Conservation (phyloP, 2,797 vertebrate genomes). For the Liasis olivaceus region DNA sequence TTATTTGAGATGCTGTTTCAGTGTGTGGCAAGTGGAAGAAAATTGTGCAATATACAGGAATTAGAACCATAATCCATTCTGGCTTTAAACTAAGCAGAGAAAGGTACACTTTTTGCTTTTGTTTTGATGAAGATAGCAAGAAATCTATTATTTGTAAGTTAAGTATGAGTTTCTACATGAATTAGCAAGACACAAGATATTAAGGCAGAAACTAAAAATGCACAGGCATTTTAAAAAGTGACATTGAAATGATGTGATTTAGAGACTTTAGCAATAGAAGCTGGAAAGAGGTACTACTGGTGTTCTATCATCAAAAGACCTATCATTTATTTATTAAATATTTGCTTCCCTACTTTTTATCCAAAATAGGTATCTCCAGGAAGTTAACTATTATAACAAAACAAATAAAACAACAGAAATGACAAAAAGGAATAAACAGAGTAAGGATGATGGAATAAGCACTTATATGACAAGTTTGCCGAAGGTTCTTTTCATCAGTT, state of each 20-base stretch:
- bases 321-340: not conserved
- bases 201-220: not conserved
- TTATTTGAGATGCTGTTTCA: not conserved
- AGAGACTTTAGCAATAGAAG: not conserved
- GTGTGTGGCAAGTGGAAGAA: not conserved
- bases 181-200: not conserved
- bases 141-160: not conserved
- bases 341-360: not conserved
- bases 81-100: not conserved
- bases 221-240: not conserved
- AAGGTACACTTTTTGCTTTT: not conserved
- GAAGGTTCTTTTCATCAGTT: not conserved
- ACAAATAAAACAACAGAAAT: not conserved
- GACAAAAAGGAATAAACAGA: not conserved
- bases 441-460: not conserved
- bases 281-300: not conserved
- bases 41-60: not conserved
- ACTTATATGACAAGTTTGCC: not conserved
- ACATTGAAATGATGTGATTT: not conserved
- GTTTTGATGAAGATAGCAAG: not conserved
- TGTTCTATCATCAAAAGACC: no score
- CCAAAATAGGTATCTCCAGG: not conserved
- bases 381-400: not conserved
- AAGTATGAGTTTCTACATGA: not conserved
- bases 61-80: not conserved